Conservation (phyloP, 2,797 vertebrate genomes). For the Falco columbarius region DNA sequence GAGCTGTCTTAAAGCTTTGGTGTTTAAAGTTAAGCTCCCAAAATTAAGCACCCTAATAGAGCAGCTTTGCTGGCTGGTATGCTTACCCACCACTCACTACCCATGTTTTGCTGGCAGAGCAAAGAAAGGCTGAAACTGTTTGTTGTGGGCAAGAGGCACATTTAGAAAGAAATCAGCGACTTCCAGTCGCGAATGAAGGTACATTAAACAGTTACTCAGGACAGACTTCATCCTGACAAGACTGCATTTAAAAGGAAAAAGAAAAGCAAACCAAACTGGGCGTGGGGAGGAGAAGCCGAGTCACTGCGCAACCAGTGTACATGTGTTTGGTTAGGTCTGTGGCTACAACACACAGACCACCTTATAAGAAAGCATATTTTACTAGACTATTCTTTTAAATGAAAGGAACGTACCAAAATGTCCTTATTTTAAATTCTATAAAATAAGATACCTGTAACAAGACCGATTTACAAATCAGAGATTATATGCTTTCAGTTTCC, state of each 20-base stretch:
- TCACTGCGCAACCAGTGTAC: neutral
- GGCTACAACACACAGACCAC: neutral
- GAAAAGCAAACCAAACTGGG: neutral
- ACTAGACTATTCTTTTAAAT: neutral
- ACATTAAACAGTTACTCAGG: neutral
- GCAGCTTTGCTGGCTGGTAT: neutral
- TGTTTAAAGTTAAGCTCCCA: neutral
- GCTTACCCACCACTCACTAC: neutral
- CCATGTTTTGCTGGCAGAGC: neutral
- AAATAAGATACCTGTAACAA: slow-evolving; percentile 10
- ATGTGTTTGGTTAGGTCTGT: neutral
- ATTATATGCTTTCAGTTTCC: neutral
- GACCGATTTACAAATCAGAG: slow-evolving; percentile 2
- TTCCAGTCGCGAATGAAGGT: neutral
- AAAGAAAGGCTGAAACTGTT: neutral
- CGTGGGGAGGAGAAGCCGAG: neutral
- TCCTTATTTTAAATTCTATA: neutral
- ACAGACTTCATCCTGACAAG: neutral
- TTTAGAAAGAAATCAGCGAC: neutral
- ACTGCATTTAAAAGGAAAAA: neutral
- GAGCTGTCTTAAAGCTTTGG: neutral
- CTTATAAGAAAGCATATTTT: neutral
- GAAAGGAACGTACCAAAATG: neutral
- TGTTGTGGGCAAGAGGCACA: neutral
- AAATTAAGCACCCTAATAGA: neutral